Base-by-base conservation (phyloP, 2,888 invertebrate genomes). In the Drepanosiphum platanoidis region DNA sequence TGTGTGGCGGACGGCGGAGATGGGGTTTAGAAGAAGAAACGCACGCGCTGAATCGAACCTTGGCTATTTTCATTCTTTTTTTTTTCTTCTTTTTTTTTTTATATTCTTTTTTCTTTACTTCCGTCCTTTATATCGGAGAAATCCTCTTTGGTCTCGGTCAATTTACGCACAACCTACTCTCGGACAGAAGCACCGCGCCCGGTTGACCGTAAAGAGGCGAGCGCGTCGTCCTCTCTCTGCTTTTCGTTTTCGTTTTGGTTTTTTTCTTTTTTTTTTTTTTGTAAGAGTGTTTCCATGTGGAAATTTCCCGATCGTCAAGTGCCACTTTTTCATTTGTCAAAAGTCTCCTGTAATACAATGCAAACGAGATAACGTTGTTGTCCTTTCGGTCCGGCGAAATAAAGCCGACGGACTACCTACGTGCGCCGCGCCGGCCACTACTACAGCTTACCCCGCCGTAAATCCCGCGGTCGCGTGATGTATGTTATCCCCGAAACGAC, bases 331-430 rank as follows among this genome's bases (percentile, higher is more conserved):
- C 72, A 74, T 83, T 83, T 74, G 83, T 83, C 83, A 74, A 74
- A 83, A 83, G 64, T 74, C 34, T 64, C 46, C 74, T 18, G 66
- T 83, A 83, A 83, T 83, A 83, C 83, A 83, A 83, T 83, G 83
- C 83, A 83, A 83, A 83, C 83, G 83, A 83, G 83, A 83, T 83
- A 83, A 83, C 83, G 74, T 83, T 71, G 83, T 83, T 83, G 64
- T 83, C 74, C 46, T 83, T 83, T 83, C 83, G 72, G 71, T 72
- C 61, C 72, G 79, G 32, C 78, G 32, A 66, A 34, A 68, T 52
- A 68, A 34, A 68, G 22, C 64, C 30, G 32, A n/a, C 39, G 30
- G 22, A 36, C 30, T 58, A 30, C 8, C 34, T 36, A 30, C 52
- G 64, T 64, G 30, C 39, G 13, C 9, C 61, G 27, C n/a, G 13